These are phyloP conservation scores for Osmerus eperlanus DNA, from an alignment of 2,113 vertebrate genomes.

Conservation along the genomic window DNA sequence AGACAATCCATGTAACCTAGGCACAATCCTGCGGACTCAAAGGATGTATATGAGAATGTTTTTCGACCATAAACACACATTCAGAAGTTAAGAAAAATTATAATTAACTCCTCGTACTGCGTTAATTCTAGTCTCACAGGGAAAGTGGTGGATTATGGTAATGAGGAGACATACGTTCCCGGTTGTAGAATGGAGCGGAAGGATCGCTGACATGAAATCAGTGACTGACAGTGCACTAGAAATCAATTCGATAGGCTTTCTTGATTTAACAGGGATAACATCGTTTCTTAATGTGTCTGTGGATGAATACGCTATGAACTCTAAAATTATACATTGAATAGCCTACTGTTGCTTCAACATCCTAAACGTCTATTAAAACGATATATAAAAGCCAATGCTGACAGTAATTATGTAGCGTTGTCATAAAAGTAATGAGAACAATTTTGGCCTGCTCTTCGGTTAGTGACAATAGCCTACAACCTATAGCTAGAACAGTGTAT, in stretches of 20 bases:
- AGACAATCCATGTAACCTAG: no score
- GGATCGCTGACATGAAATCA: constrained; percentile 82
- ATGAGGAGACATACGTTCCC: constrained; percentile 86
- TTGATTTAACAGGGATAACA: constrained; percentile 41
- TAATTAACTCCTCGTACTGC: constrained; percentile 87
- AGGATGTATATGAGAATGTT: constrained; percentile 49
- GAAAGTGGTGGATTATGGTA: constrained; percentile 94
- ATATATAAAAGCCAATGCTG: no score
- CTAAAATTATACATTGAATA: no score
- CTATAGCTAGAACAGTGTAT: no score
- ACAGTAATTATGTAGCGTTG: no score
- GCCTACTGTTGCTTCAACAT: no score
- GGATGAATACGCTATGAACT: no score
- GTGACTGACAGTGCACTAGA: constrained; percentile 78
- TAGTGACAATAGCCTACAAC: no score
- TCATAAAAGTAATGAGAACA: no score
- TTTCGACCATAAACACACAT: constrained; percentile 74
- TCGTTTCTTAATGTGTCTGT: not conserved
- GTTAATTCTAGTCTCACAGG: constrained; percentile 95
- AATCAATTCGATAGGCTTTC: constrained; percentile 77
- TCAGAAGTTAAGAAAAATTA: constrained; percentile 72
- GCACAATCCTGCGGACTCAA: no score
- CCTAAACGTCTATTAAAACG: no score
- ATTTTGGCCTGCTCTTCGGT: no score
- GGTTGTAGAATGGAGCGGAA: constrained; percentile 79